Percentiles rank a stretch among this genome's conserved stretches.
These are phyloP conservation scores for Copidosoma aretas DNA, from an alignment of 2,888 invertebrate genomes.

Conservation along the genomic window DNA sequence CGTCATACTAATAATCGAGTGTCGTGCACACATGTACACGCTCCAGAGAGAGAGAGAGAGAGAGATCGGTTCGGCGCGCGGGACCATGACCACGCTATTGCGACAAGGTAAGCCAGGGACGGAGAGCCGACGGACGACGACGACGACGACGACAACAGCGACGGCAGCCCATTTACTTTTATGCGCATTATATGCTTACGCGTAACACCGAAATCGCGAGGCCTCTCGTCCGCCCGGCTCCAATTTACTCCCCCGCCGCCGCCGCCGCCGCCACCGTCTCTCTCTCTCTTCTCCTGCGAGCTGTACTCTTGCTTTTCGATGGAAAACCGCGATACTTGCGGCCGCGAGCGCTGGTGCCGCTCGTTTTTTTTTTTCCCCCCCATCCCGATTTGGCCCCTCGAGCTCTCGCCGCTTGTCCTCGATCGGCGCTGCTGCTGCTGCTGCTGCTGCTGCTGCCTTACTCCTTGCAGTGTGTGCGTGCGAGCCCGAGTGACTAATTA, in stretches of 20 bases:
- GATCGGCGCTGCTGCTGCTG: too few species aligned
- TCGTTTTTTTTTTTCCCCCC: too few species aligned
- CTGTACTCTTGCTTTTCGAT: too few species aligned
- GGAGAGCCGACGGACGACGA: slow-evolving; percentile 29
- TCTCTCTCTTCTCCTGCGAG: neutral
- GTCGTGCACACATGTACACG: slow-evolving; percentile 15
- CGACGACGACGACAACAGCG: neutral
- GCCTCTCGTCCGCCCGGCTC: neutral
- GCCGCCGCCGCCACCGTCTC: too few species aligned
- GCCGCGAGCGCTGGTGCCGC: too few species aligned
- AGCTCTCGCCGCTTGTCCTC: too few species aligned
- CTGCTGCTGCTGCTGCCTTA: too few species aligned
- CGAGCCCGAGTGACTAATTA: too few species aligned
- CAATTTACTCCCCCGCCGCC: slow-evolving; percentile 3
- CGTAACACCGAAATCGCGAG: neutral
- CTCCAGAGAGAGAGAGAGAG: neutral
- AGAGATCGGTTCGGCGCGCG: slow-evolving; percentile 43
- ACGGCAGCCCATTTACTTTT: neutral
- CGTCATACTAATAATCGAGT: too few species aligned
- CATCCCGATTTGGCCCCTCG: too few species aligned
- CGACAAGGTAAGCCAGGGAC: slow-evolving; percentile 58
- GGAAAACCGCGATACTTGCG: too few species aligned
- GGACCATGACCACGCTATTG: slow-evolving; percentile 60
- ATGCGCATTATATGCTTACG: neutral
- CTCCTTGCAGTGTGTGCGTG: too few species aligned